Conservation (phyloP, 2,888 invertebrate species). For the Athripsodes cinereus region DNA sequence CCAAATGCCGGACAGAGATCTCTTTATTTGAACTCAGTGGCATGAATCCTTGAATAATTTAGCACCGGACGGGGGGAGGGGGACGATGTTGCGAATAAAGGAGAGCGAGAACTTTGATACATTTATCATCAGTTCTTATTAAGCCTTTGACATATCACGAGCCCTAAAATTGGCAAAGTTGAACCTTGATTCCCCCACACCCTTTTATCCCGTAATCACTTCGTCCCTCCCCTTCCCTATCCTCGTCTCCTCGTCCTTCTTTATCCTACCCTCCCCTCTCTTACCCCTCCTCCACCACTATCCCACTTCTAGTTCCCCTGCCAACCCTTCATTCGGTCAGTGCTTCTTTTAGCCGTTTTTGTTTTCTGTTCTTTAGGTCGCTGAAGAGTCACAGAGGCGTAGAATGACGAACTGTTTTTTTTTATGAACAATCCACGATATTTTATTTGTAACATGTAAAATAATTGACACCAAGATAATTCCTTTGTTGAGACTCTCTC, state of each 20-base stretch:
- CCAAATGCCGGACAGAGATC: too few species aligned
- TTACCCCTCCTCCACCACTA: background rate
- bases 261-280: background rate
- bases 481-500: too few species aligned
- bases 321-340: constrained; percentile 12
- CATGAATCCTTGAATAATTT: background rate
- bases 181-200: constrained; percentile 9
- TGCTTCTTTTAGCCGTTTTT: constrained; percentile 17
- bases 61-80: background rate
- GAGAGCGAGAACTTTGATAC: background rate
- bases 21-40: background rate
- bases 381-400: constrained; percentile 13
- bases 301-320: background rate
- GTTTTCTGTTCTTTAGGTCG: constrained; percentile 20
- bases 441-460: too few species aligned
- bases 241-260: background rate
- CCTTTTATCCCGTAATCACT: background rate
- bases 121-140: background rate
- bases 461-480: too few species aligned
- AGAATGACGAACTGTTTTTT: too few species aligned
- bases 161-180: constrained; percentile 9
- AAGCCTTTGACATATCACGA: constrained; percentile 6
- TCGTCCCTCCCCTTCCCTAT: background rate
- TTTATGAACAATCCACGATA: too few species aligned
- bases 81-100: background rate